A percentile compares a stretch with the other conserved stretches of the same genome.
phyloP scores from a whole-genome alignment of 2,797 vertebrate species.

The Odontamblyopus rebecca region DNA sequence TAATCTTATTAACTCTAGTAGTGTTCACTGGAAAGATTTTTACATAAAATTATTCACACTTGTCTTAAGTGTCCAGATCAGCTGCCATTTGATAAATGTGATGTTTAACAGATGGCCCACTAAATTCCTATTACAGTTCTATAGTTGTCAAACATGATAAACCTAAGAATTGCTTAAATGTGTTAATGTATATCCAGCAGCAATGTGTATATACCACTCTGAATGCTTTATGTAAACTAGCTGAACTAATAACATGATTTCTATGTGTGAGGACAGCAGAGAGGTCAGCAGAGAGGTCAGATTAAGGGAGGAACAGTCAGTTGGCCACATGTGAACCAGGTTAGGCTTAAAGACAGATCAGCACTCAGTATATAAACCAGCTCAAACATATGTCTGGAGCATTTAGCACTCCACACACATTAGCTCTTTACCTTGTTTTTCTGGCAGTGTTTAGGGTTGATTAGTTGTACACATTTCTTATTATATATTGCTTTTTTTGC shows the following conservation, averaged over 20 bases:
- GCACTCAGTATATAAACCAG: conserved; percentile 65
- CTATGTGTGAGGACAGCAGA: conserved; percentile 40
- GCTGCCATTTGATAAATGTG: conserved; percentile 7
- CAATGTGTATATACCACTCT: not conserved
- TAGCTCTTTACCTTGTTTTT: not conserved
- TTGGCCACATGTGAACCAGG: conserved; percentile 47
- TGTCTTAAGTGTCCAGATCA: conserved; percentile 29
- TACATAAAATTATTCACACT: not conserved
- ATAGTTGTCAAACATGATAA: too few relatives aligned
- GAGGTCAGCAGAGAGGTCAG: conserved; percentile 53
- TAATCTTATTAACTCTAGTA: not conserved
- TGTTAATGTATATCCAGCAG: not conserved
- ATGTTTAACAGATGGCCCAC: conserved; percentile 18
- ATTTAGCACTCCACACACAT: not conserved
- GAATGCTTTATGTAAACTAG: not conserved
- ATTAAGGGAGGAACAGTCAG: conserved; percentile 58
- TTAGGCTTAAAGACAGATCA: conserved; percentile 65
- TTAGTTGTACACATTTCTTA: not conserved
- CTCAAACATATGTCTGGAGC: conserved; percentile 43
- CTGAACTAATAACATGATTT: not conserved
- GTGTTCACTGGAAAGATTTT: not conserved
- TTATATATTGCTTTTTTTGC: not conserved
- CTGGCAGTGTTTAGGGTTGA: not conserved
- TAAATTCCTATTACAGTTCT: conserved; percentile 5
- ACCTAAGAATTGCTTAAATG: not conserved